Conservation (phyloP, 2,113 vertebrate species). For the Laticauda laticaudata region DNA sequence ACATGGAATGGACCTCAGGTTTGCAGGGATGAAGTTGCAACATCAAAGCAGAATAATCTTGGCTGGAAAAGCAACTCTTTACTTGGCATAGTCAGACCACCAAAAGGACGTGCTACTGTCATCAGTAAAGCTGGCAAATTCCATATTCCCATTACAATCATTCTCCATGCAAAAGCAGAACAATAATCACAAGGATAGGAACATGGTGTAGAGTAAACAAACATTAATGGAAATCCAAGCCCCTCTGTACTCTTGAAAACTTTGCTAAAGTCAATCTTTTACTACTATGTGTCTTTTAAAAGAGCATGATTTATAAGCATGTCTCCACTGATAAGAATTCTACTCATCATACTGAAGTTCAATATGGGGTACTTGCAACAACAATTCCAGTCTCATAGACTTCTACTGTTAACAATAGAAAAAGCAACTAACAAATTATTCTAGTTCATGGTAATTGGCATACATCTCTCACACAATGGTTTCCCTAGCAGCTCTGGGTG, state of each 20-base stretch:
- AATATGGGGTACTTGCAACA: not conserved
- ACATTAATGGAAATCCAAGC: not conserved
- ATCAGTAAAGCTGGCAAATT: constrained; percentile 22
- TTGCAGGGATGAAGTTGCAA: constrained; percentile 19
- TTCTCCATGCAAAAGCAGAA: not conserved
- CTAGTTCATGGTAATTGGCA: not conserved
- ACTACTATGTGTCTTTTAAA: not conserved
- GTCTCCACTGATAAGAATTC: not conserved
- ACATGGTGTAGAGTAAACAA: not conserved
- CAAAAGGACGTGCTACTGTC: not conserved
- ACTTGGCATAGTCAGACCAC: constrained; percentile 51
- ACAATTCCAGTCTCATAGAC: not conserved
- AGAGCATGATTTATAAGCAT: too few relatives aligned
- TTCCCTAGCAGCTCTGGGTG: not conserved
- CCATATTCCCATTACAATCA: constrained; percentile 46
- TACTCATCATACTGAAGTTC: not conserved
- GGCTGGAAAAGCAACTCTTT: constrained; percentile 33
- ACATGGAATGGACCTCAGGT: fast-evolving
- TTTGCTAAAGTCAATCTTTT: not conserved
- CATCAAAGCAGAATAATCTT: not conserved
- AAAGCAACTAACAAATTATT: not conserved
- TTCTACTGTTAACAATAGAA: not conserved
- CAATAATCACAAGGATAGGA: not conserved
- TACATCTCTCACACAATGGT: not conserved
- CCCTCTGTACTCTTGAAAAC: not conserved